Evolutionary conservation across 2,888 invertebrate species (phyloP), one percentile per base, ranked within the genome.

Genomic region (Scaptomyza tumidula): DNA sequence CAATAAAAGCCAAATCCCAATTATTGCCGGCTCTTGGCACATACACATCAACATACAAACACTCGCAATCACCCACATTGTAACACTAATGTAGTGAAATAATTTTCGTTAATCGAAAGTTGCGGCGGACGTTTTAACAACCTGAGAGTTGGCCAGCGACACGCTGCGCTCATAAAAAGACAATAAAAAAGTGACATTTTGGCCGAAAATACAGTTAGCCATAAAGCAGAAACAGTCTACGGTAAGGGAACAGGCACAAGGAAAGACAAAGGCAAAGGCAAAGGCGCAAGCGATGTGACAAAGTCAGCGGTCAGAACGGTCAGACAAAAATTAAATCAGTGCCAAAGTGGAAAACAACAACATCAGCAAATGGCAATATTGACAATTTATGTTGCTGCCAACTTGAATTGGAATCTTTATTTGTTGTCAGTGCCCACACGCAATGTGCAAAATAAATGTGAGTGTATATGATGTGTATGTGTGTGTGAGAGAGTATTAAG

Each of bases 81-180:
- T 60, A 61, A 29, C 73, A 77, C 87, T 85, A 85, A 87, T 82
- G 87, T 80, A 87, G 87, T 80, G 82, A 87, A 85, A 86, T 86
- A 84, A 86, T 86, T 86, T 86, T 72, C 60, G 85, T 85, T 86
- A 87, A 86, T 86, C 86, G 86, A 86, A 86, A 86, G 86, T 86
- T 80, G 78, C 71, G 78, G 69, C 66, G 76, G 85, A 85, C 87
- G 80, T 85, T 87, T 41, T 80, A 78, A 74, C 87, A 80, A 64
- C 7, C 66, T 61, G 65, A 48, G 43, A 52, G 71, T 41, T 16
- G 63, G 63, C 64, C 71, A 58, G 45, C 73, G 74, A 80, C 80
- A 78, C 82, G 85, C 82, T 78, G 76, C 66, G 87, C 82, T 85
- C 82, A 86, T 86, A 86, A 86, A 86, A 87, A 77, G 69, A 72